These are phyloP conservation scores for Numenius phaeopus DNA, from an alignment of 2,797 vertebrate species.

Conservation along the genomic window DNA sequence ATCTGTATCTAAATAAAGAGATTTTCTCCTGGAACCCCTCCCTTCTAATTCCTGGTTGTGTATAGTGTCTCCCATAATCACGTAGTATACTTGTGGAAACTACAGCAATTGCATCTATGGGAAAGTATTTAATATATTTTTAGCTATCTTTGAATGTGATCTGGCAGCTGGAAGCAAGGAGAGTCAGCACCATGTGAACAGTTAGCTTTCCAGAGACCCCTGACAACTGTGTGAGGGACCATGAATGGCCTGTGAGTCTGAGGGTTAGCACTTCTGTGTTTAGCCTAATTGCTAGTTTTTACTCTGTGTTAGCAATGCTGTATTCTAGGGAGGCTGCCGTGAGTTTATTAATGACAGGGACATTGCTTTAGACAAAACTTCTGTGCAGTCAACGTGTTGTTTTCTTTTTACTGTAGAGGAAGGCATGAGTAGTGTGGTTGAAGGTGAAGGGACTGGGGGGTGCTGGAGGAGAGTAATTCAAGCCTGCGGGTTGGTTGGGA, in stretches of 20 bases:
- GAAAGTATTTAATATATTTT: slow-evolving; percentile 75
- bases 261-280: not conserved
- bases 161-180: slow-evolving; percentile 59
- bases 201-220: slow-evolving; percentile 28
- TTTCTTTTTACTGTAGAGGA: not conserved
- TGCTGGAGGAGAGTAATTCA: not conserved
- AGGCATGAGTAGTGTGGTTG: fast-evolving
- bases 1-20: slow-evolving; percentile 59
- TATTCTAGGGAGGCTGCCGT: not conserved
- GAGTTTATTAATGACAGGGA: not conserved
- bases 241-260: not conserved
- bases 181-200: slow-evolving; percentile 44
- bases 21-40: slow-evolving; percentile 46
- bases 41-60: slow-evolving; percentile 57
- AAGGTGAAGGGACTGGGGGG: not conserved
- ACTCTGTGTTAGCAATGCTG: not conserved
- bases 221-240: slow-evolving; percentile 14
- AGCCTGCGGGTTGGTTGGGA: not conserved
- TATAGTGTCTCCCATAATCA: slow-evolving; percentile 30
- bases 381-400: not conserved
- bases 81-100: slow-evolving; percentile 58
- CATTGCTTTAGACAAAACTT: not conserved
- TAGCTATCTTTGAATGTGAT: slow-evolving; percentile 68
- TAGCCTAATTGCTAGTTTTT: not conserved
- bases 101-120: slow-evolving; percentile 68